Percentiles rank a stretch among this genome's conserved stretches.
Conservation (phyloP, 2,888 invertebrate species). For the Xestia c-nigrum region DNA sequence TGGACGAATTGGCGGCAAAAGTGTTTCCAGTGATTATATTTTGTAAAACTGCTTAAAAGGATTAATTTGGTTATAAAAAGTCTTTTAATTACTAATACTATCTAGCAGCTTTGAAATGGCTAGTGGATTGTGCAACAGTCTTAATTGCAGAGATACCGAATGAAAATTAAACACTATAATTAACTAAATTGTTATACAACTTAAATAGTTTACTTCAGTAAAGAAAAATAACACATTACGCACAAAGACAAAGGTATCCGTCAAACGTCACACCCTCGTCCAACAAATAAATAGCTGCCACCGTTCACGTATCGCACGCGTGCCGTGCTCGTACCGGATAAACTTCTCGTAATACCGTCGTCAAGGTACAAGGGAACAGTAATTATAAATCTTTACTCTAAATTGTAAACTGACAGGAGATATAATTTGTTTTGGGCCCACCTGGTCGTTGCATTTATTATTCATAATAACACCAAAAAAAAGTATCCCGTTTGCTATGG, state of each 20-base stretch:
- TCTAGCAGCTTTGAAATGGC: too few relatives aligned
- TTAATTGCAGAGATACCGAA: background rate
- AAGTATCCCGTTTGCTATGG: too few relatives aligned
- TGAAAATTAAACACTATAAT: background rate
- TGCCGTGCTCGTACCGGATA: constrained; percentile 8
- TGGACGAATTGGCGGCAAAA: too few relatives aligned
- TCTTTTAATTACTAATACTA: too few relatives aligned
- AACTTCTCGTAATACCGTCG: constrained; percentile 12
- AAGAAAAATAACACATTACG: constrained; percentile 39
- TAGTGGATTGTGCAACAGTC: background rate
- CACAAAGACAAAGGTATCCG: constrained; percentile 58
- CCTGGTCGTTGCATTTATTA: too few relatives aligned
- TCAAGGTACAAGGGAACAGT: background rate
- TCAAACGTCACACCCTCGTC: constrained; percentile 67
- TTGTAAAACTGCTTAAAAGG: too few relatives aligned
- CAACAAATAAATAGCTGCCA: constrained; percentile 46
- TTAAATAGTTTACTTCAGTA: constrained; percentile 5
- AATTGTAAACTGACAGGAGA: background rate
- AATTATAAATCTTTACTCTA: constrained; percentile 32
- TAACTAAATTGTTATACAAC: background rate
- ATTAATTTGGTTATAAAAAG: too few relatives aligned
- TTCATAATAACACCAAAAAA: too few relatives aligned
- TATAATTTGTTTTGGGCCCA: too few relatives aligned
- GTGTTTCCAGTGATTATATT: too few relatives aligned
- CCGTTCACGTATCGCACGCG: constrained; percentile 21